phyloP scores from a whole-genome alignment of 2,888 invertebrate species.

The Xestia sexstrigata region DNA sequence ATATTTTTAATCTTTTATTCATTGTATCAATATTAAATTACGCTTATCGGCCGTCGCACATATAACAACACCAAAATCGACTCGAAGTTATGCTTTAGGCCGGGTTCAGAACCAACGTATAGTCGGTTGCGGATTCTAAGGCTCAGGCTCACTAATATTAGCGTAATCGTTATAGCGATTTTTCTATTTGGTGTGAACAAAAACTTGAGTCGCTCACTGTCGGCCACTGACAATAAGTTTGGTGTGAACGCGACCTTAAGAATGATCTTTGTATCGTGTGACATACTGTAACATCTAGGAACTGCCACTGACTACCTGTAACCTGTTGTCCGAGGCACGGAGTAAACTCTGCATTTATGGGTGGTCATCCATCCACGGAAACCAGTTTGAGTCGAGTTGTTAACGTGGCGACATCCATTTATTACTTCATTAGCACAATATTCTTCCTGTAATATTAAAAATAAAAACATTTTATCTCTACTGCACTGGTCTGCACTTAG shows the following conservation, averaged over 20 bases:
- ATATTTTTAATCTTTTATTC: constrained; percentile 21
- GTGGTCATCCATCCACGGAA: no score
- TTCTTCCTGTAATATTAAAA: constrained; percentile 22
- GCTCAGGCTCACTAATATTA: not conserved
- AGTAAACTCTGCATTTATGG: no score
- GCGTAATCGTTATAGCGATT: not conserved
- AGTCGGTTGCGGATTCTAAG: not conserved
- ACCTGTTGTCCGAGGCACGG: no score
- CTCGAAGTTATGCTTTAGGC: not conserved
- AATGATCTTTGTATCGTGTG: not conserved
- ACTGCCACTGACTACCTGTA: no score
- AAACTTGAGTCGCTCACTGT: not conserved
- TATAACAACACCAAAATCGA: not conserved
- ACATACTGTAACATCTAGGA: not conserved
- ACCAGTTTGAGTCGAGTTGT: not conserved
- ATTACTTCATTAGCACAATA: constrained; percentile 19
- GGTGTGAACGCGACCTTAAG: not conserved
- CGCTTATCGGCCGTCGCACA: not conserved
- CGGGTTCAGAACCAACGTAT: not conserved
- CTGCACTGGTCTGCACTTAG: constrained; percentile 20
- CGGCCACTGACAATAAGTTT: not conserved
- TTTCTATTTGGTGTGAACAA: not conserved
- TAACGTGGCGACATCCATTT: not conserved
- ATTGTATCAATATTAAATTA: constrained; percentile 12
- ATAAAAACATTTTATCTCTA: constrained; percentile 27